Percentiles rank a stretch among this genome's conserved stretches.
Conservation (phyloP, 2,888 invertebrate species). For the Augochlorella aurata region DNA sequence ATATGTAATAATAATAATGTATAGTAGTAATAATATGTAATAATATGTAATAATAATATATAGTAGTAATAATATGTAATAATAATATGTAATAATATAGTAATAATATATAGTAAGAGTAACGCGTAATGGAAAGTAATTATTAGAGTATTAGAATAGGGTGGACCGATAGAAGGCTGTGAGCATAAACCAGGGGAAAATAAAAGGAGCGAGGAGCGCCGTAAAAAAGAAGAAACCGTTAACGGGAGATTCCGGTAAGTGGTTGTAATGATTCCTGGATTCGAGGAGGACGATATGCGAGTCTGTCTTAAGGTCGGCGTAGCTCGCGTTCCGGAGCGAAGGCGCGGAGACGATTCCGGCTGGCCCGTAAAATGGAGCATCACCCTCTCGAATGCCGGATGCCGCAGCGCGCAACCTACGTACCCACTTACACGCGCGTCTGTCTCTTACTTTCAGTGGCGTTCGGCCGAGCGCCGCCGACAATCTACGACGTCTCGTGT, state of each 20-base stretch:
- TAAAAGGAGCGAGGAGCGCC: no score
- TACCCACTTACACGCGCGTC: constrained; percentile 45
- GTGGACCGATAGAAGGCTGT: no score
- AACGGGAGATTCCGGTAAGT: background rate
- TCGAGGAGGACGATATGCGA: background rate
- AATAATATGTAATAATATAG: no score
- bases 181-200: no score
- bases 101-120: no score
- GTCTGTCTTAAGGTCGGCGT: background rate
- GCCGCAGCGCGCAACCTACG: constrained; percentile 23
- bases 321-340: background rate
- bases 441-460: constrained; percentile 49
- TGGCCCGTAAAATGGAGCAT: constrained; percentile 51
- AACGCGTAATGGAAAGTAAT: no score
- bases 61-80: no score
- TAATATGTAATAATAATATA: no score
- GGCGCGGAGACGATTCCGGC: constrained; percentile 19
- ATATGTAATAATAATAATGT: no score
- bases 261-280: background rate
- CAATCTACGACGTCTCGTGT: constrained; percentile 54
- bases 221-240: no score
- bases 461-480: constrained; percentile 39
- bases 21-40: no score
- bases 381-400: constrained; percentile 40
- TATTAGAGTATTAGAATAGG: no score